Evolutionary conservation across 2,113 vertebrate species (phyloP), one percentile per base, ranked within the genome.

Genomic region (Mystacornis crossleyi): DNA sequence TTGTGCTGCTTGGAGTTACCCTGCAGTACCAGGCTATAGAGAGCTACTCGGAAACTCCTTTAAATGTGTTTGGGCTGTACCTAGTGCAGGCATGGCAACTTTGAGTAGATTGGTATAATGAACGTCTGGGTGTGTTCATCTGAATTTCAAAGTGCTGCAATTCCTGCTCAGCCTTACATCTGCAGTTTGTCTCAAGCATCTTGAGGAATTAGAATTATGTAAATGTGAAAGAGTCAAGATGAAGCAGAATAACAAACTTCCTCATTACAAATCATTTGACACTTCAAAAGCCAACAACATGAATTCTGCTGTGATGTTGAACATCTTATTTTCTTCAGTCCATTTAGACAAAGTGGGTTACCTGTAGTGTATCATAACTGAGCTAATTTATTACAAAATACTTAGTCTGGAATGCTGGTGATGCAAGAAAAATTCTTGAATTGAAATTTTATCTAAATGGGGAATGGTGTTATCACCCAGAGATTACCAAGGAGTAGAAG

Each of bases 71-170:
- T 85, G 90, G 74, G 61, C 91, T 82, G 78, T 83, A 80, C 21
- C 4, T 65, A 47, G 42, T 0, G 58, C 80, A 92, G 82, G 82
- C 82, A 88, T 66, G 62, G 88, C 90, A 95, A 33, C 88, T 93
- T 91, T 53, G 21, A 18, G 57, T 50, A 34, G 62, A 55, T 58
- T 16, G 66, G 18, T 48, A 12, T 88, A 92, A 93, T 88, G 74
- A 93, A 19, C 21, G 82, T 92, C 72, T 95, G 75, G 78, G 71
- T 95, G 88, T 86, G 82, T 90, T 97, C 92, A 86, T 92, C 90
- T 95, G 90, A 94, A 95, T 95, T 95, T 95, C 90, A 50, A 93
- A 96, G 94, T 81, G 81, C 71, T 86, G 62, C 51, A 83, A 29
- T 80, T 92, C 86, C 55, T 73, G 29, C 77, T 33, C 45, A 77